Evolutionary conservation across 2,888 invertebrate species (phyloP), one percentile per base, ranked within the genome.

Genomic region (Volucella zonaria): DNA sequence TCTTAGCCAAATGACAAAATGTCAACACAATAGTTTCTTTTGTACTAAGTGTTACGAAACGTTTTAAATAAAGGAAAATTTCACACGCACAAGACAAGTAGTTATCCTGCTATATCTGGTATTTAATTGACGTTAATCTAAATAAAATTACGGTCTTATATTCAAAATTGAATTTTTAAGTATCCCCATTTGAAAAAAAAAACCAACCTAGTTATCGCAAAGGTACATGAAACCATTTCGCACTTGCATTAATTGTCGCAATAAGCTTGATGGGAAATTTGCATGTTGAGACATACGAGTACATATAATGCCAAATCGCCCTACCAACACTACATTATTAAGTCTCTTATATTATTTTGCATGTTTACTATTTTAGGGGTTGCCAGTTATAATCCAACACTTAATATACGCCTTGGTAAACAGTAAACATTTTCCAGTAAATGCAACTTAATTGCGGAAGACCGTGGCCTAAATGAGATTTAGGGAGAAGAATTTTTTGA

Each of bases 201-300:
- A 14, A 15, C 9, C 10, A 51, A 51, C n/a, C 2, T 15, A 42
- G n/a, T 43, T 61, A 12, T 45, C 4, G 3, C 12, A 18, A 43
- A 61, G 12, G 40, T 18, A 15, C 12, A 40, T 43, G 14, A 74
- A 75, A 52, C 23, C 54, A 70, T 70, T 75, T 79, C 70, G 43
- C 79, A 75, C 79, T 52, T 64, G 58, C 47, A 47, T 58, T 79
- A 79, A 83, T 79, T 54, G 59, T 43, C 42, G 10, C 64, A 59
- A 58, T 79, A 51, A 64, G 70, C 47, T 49, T 74, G 64, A 82
- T 79, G 70, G 70, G 52, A 23, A 15, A 59, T 66, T 83, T 59
- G 82, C 82, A 75, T 83, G 82, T 54, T 58, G 14, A 40, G 47
- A 23, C 18, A 3, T 23, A 23, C 2, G 18, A 1, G 18, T 23